Percentiles rank a stretch among this genome's conserved stretches.
These are phyloP conservation scores for Cyanoramphus novaezelandiae DNA, from an alignment of 2,113 vertebrate genomes.

Conservation along the genomic window DNA sequence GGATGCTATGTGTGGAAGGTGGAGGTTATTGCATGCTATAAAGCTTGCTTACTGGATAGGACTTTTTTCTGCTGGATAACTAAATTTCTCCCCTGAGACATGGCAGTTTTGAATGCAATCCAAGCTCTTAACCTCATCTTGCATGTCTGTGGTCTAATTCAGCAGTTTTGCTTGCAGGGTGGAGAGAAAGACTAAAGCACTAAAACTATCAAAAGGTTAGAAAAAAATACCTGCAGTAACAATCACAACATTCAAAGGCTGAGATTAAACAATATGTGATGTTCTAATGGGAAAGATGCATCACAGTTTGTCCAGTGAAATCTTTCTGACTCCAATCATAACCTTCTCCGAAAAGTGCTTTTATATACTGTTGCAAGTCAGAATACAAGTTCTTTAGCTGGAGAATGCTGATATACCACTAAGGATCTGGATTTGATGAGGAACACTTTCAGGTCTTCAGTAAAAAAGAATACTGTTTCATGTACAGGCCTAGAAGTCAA, in stretches of 20 bases:
- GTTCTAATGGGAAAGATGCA: not conserved
- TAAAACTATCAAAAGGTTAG: not conserved
- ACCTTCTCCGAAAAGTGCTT: not conserved
- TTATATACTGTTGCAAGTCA: not conserved
- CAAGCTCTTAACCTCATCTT: slow-evolving; percentile 11
- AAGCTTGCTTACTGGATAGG: not conserved
- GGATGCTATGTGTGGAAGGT: not conserved
- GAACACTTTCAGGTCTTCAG: not conserved
- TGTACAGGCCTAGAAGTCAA: not conserved
- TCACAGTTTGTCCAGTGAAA: not conserved
- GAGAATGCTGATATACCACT: not conserved
- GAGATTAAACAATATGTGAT: not conserved
- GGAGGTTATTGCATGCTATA: not conserved
- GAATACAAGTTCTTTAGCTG: not conserved
- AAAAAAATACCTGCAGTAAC: not conserved
- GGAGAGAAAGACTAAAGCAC: not conserved
- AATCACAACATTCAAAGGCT: not conserved
- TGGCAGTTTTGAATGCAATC: not conserved
- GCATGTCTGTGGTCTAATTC: slow-evolving; percentile 14
- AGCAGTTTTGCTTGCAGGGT: not conserved
- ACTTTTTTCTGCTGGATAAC: slow-evolving; percentile 1
- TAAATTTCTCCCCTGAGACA: not conserved
- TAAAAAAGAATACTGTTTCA: not conserved
- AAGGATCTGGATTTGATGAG: not conserved
- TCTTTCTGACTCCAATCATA: not conserved